Base-by-base conservation (phyloP, 2,888 invertebrate species). In the Amblyjoppa fuscipennis region DNA sequence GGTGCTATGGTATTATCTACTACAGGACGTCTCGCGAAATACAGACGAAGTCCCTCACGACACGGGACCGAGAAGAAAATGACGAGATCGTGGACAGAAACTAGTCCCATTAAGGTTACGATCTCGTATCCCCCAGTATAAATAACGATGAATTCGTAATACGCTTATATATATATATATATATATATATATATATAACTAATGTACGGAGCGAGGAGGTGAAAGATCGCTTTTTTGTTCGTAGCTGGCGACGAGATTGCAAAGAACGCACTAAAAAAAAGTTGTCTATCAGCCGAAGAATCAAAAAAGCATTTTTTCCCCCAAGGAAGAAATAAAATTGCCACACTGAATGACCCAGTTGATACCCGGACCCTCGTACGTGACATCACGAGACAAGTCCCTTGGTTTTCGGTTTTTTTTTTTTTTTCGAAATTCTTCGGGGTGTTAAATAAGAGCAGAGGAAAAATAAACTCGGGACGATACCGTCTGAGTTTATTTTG, bases 41-140 rank as follows among this genome's bases (percentile, higher is more conserved):
- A 25, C 61, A 31, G 31, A 2, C 61, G 13, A 28, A 16, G 20
- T 61, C 1, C 16, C 61, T 61, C 31, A 1, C 31, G 56, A 53
- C 20, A 75, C 16, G 51, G 20, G 25, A 13, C 41, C 25, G 45
- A 81, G 77, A 74, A 78, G 79, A 68, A 79, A 76, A 75, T 70
- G 66, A 76, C 66, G 81, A 82, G 75, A 82, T 85, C 75, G 66
- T 25, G 49, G 34, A 28, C 71, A 25, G 49, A 69, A 83, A 77
- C 77, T 77, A 80, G 77, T 83, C 77, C 76, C 64, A 80, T 80
- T 76, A 77, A 73, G 66, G 74, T 81, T 75, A 83, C 83, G 85
- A 86, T 66, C 20, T 53, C 34, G 28, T 64, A 11, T 56, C 13
- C 16, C 13, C 31, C n/a, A 38, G 61, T 66, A 61, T 34, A 76